Conservation (phyloP, 2,797 vertebrate genomes). For the Brachymystax lenok region DNA sequence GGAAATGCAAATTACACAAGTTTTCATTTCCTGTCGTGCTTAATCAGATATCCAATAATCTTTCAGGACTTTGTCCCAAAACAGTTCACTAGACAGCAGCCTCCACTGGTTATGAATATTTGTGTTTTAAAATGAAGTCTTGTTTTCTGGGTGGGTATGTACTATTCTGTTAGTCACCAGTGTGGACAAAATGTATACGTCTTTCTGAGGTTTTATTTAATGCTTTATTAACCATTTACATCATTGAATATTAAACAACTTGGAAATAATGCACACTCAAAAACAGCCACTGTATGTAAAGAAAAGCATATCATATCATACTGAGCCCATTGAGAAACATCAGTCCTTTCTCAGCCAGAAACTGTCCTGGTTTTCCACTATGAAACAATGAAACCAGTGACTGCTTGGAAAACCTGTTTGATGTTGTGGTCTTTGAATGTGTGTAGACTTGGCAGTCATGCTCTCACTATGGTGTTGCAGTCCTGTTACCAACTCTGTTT, state of each 20-base stretch:
- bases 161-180: slow-evolving; percentile 39
- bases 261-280: slow-evolving; percentile 17
- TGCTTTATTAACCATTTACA: slow-evolving; percentile 36
- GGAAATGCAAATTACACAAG: slow-evolving; percentile 49
- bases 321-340: slow-evolving; percentile 27
- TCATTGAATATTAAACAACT: slow-evolving; percentile 49
- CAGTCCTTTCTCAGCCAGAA: slow-evolving; percentile 40
- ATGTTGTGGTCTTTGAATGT: slow-evolving; percentile 70
- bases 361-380: slow-evolving; percentile 46
- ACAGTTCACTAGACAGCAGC: slow-evolving; percentile 30
- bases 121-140: slow-evolving; percentile 23
- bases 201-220: slow-evolving; percentile 45
- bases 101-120: slow-evolving; percentile 43
- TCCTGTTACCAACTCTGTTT: slow-evolving; percentile 71
- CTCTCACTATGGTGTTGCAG: slow-evolving; percentile 71
- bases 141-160: slow-evolving; percentile 49
- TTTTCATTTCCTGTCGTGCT: slow-evolving; percentile 52
- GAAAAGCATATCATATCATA: slow-evolving; percentile 20
- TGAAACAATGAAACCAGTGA: slow-evolving; percentile 39
- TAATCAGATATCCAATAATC: slow-evolving; percentile 49
- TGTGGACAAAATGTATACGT: slow-evolving; percentile 22
- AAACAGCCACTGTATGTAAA: slow-evolving; percentile 41
- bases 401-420: slow-evolving; percentile 63
- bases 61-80: slow-evolving; percentile 46
- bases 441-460: slow-evolving; percentile 68